Base-by-base conservation (phyloP, 2,113 vertebrate species). In the Onychostoma macrolepis region DNA sequence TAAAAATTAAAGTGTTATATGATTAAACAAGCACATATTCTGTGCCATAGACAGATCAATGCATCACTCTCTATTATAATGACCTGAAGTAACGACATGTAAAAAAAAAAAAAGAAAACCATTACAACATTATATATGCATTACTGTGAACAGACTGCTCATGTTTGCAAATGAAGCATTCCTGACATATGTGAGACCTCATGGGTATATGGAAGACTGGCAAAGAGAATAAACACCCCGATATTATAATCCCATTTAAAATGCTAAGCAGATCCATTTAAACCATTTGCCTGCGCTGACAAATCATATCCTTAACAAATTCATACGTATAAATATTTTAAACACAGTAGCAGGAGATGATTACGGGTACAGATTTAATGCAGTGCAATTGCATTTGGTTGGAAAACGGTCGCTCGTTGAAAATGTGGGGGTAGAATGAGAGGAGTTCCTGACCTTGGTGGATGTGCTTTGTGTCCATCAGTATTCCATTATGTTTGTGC, bases 391-490 rank as follows among this genome's bases (percentile, higher is more conserved):
- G 67, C 56, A 80, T 84, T 76, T 36, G 38, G 10, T 65, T 81
- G 21, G 56, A 28, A 45, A 30, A 69, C 30, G 28, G 82, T 6
- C 4, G 38, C 86, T 77, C 58, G 38, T 58, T 84, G 10, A 78
- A 61, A 48, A 50, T n/a, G n/a, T 56, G 67, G 38, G 63, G 24
- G 69, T 24, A 33, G 58, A 26, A 21, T 9, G 78, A 30, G 85
- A 86, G 75, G 78, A 80, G 71, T 41, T 83, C 75, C 69, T 83
- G 90, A 90, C 88, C 90, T 89, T 90, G 86, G 50, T 38, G 36
- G 33, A 58, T 72, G 50, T 45, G 80, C 79, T 80, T 77, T 71
- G 19, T 80, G 58, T 89, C 88, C 84, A 85, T 88, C 76, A 67
- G 75, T 77, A 85, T 88, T 88, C 63, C 30, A 79, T 84, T 63